Conservation (phyloP, 2,797 vertebrate genomes). For the Siniperca scherzeri region DNA sequence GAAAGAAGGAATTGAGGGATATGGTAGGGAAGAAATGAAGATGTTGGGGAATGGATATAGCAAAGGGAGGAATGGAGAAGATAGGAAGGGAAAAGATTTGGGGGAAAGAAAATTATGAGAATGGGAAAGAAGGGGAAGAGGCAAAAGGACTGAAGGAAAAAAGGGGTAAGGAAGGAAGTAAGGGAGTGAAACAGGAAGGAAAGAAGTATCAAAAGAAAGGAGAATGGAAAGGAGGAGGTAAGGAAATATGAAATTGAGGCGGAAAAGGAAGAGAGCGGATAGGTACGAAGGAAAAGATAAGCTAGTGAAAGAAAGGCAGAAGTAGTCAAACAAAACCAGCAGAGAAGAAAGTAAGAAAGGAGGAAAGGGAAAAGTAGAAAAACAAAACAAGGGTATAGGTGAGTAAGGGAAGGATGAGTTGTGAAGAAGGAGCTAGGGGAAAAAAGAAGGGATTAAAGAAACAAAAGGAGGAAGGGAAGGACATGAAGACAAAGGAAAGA, state of each 20-base stretch:
- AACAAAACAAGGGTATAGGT: neutral
- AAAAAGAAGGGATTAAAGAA: no score
- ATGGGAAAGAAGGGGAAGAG: no score
- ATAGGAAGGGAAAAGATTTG: neutral
- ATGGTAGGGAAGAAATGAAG: no score
- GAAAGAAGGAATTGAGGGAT: neutral
- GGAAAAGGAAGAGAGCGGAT: neutral
- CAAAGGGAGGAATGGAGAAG: neutral
- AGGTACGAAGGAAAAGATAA: no score
- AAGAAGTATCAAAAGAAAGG: no score
- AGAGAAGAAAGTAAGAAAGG: rapidly evolving
- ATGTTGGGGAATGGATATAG: no score
- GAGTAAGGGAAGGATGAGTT: no score
- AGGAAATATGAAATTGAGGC: neutral
- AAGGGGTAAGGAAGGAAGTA: neutral
- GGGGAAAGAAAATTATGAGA: neutral
- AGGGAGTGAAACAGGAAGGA: neutral
- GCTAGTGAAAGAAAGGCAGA: no score
- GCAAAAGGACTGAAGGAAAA: neutral
- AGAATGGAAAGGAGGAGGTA: neutral
- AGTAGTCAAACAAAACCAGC: neutral
- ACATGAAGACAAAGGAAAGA: no score
- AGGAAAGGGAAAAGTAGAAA: no score
- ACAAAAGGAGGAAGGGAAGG: neutral
- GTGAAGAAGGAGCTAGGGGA: no score